phyloP scores from a whole-genome alignment of 2,113 vertebrate species.

The Manacus vitellinus region DNA sequence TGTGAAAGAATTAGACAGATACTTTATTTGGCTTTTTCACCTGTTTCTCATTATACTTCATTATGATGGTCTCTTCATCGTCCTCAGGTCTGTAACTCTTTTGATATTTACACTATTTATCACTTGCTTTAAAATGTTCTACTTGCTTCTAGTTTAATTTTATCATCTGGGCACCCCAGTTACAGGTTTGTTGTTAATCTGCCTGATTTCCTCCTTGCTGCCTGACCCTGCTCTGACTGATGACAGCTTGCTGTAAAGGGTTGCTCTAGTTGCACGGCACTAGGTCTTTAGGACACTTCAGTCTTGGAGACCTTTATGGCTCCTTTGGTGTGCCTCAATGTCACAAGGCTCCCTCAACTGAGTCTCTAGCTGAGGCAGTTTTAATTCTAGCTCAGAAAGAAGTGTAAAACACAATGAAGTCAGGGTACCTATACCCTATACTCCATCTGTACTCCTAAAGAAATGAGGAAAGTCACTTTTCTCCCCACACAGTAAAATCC shows the following conservation, averaged over 20 bases:
- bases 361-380: neutral
- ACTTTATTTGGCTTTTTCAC: neutral
- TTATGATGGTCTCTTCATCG: neutral
- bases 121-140: neutral
- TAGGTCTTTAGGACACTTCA: neutral
- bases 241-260: neutral
- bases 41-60: neutral
- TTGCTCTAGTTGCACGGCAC: neutral
- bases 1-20: constrained; percentile 8
- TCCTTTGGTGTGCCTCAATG: neutral
- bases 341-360: neutral
- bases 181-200: neutral
- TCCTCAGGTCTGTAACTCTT: neutral
- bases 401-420: neutral
- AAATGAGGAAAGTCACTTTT: neutral
- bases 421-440: neutral
- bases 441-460: neutral
- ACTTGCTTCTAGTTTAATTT: neutral
- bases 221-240: neutral
- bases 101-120: neutral
- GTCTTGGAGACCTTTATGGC: neutral
- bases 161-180: neutral
- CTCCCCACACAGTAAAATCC: neutral
- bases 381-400: neutral
- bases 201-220: neutral